These are phyloP conservation scores for Zaprionus obscuricornis DNA, from an alignment of 2,888 invertebrate species.

Conservation along the genomic window DNA sequence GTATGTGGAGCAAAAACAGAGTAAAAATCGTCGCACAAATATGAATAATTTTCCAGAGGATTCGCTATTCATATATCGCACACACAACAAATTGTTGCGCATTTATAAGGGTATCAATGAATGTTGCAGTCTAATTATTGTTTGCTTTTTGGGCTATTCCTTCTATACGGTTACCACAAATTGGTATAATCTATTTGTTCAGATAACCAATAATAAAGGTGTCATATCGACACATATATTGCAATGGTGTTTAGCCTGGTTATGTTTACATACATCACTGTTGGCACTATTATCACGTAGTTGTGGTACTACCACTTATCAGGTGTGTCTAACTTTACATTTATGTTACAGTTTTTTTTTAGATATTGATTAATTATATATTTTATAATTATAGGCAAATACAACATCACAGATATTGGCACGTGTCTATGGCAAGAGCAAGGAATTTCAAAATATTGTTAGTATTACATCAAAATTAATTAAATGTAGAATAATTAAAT, in stretches of 20 bases:
- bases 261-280: slow-evolving; percentile 68
- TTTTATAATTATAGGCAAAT: slow-evolving; percentile 76
- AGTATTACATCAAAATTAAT: slow-evolving; percentile 8
- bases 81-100: slow-evolving; percentile 78
- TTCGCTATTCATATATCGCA: slow-evolving; percentile 77
- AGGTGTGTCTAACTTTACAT: slow-evolving; percentile 62
- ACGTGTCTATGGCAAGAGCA: slow-evolving; percentile 79
- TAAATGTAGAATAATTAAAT: not conserved
- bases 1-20: slow-evolving; percentile 61
- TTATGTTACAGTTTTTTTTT: not conserved
- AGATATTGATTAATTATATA: slow-evolving; percentile 2
- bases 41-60: slow-evolving; percentile 77
- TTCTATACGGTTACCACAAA: slow-evolving; percentile 82
- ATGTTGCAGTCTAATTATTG: slow-evolving; percentile 77
- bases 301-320: slow-evolving; percentile 75
- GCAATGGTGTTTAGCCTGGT: slow-evolving; percentile 73
- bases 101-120: slow-evolving; percentile 80
- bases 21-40: slow-evolving; percentile 19
- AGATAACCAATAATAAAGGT: slow-evolving; percentile 73
- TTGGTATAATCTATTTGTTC: slow-evolving; percentile 81
- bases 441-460: slow-evolving; percentile 81
- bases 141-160: slow-evolving; percentile 80
- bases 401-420: slow-evolving; percentile 80
- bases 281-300: slow-evolving; percentile 71
- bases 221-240: slow-evolving; percentile 64